Base-by-base conservation (phyloP, 2,888 invertebrate genomes). In the Eulithis testata region DNA sequence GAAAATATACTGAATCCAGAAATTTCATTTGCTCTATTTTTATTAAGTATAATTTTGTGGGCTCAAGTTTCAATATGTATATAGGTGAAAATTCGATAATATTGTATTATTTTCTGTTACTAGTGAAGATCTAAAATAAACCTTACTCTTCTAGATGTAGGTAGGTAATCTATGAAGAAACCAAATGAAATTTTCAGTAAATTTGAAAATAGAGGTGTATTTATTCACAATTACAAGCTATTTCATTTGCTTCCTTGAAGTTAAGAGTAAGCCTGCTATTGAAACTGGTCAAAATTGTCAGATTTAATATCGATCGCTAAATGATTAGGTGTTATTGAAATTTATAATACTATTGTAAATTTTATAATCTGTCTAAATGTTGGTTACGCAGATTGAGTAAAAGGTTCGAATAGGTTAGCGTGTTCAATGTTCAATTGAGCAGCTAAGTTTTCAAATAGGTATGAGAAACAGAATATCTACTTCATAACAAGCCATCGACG, bases 261-360 rank as follows among this genome's bases (percentile, higher is more conserved):
- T 55, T 44, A 44, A 5, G 11, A 45, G n/a, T 50, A 60, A 63
- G 67, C 63, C 67, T 64, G 63, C 63, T 54, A 61, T 64, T 63
- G 67, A 54, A 50, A 47, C 45, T 47, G 12, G 27, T 66, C n/a
- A 58, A 50, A 43, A 50, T 60, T 53, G 54, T 53, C 51, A 14
- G 47, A 44, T 14, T 40, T 12, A 11, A 11, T 12, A 55, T 11
- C 44, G 4, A 54, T 11, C n/a, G 43, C n/a, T 43, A 40, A 11
- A n/a, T 14, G 4, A 52, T 36, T 36, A 54, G 4, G 11, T 31
- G 0, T 55, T 27, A 44, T 14, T 49, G 4, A 14, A 36, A 2
- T 44, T 44, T 55, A 11, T 8, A 5, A 43, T 21, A 5, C 14
- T 8, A 8, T 9, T 3, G 6, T 45, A n/a, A 12, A 9, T 47